Evolutionary conservation across 1,140 invertebrate species (phyloP), one percentile per base, ranked within the genome.

Genomic region (Cryptotermes secundus): DNA sequence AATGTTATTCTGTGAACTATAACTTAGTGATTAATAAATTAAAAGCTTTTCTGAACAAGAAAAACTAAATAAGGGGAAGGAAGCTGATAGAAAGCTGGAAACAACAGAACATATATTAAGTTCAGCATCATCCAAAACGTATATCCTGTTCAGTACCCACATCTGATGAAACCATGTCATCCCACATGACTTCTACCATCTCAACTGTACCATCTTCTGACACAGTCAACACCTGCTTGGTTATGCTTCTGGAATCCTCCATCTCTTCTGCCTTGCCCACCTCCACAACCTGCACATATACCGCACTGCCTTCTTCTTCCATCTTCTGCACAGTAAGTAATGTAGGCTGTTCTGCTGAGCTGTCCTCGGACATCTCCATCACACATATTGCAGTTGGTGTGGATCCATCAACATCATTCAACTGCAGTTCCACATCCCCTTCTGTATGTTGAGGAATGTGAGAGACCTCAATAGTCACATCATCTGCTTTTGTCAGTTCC

Each of bases 141-240:
- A 72, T 72, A 34, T 82, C 31, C 53, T 82, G 81, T 79, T 84
- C 83, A 26, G 59, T 80, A 12, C 38, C 72, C 4, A 82, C 35
- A 82, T 82, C 83, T 24, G 65, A n/a, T 45, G 79, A 53, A 53
- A 85, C 36, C 80, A 84, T 80, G 34, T 87, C 86, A 83, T 88
- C 87, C 87, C 87, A 88, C 72, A 87, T 85, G 42, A 88, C 87
- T 84, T 87, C 86, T 12, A 88, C 87, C 87, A 88, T 88, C 84
- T 88, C 87, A 31, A 88, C 87, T 80, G 87, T 86, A 4, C 87
- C 87, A 82, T 88, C 87, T 38, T 87, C 87, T 14, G 86, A 85
- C 7, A 88, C 87, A 6, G 86, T 86, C 12, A 87, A 81, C 35
- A 88, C 86, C 80, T 88, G 87, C 72, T 87, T 87, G 34, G 84